These are phyloP conservation scores for Sicus ferrugineus DNA, from an alignment of 2,888 invertebrate genomes.

Conservation along the genomic window DNA sequence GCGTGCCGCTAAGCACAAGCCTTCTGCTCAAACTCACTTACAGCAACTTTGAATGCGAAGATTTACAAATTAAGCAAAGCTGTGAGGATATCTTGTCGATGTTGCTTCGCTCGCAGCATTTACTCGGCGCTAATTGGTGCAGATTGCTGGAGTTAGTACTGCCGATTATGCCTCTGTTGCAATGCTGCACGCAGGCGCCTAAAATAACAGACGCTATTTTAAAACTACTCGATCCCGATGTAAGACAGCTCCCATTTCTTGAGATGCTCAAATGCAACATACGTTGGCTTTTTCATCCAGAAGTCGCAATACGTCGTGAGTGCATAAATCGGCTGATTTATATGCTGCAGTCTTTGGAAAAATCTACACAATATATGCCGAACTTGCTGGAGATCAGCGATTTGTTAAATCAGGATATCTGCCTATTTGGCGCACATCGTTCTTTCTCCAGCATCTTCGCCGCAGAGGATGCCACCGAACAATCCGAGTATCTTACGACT, in stretches of 20 bases:
- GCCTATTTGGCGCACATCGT: slow-evolving; percentile 46
- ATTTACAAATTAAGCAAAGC: slow-evolving; percentile 42
- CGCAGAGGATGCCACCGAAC: slow-evolving; percentile 6
- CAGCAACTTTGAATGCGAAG: slow-evolving; percentile 40
- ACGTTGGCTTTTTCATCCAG: slow-evolving; percentile 53
- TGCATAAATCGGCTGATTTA: slow-evolving; percentile 52
- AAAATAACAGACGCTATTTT: slow-evolving; percentile 47
- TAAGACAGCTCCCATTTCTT: slow-evolving; percentile 42
- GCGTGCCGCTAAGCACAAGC: slow-evolving; percentile 54
- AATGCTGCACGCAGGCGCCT: slow-evolving; percentile 44
- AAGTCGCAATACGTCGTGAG: slow-evolving; percentile 48
- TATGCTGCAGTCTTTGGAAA: slow-evolving; percentile 45
- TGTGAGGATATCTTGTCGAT: slow-evolving; percentile 54
- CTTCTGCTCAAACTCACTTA: slow-evolving; percentile 53
- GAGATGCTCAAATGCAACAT: slow-evolving; percentile 54
- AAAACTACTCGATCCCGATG: slow-evolving; percentile 55
- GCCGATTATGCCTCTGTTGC: slow-evolving; percentile 54
- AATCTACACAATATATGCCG: slow-evolving; percentile 45
- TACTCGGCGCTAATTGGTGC: slow-evolving; percentile 47
- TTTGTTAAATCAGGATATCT: slow-evolving; percentile 52
- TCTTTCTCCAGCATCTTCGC: slow-evolving; percentile 50
- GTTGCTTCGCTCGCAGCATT: slow-evolving; percentile 51
- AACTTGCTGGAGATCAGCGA: slow-evolving; percentile 49
- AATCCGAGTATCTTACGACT: slow-evolving; percentile 25
- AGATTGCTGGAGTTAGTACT: slow-evolving; percentile 46